phyloP scores from a whole-genome alignment of 2,113 vertebrate species.

The Zingel zingel region DNA sequence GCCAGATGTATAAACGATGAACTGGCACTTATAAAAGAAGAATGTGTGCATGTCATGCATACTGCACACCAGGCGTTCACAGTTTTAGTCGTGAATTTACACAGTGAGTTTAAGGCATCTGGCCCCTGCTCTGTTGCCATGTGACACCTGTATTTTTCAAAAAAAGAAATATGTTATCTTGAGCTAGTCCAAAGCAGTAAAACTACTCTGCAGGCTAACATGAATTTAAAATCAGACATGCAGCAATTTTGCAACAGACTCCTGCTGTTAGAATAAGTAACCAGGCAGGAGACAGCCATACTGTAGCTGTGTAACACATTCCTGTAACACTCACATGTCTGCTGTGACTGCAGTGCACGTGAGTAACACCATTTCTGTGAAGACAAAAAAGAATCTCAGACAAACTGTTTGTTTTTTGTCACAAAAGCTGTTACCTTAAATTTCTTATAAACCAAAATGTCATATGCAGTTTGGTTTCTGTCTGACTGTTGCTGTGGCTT shows the following conservation, averaged over 20 bases:
- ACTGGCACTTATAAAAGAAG: no score
- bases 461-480: not conserved
- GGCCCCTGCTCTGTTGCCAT: not conserved
- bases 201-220: not conserved
- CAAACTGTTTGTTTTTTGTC: conserved; percentile 1
- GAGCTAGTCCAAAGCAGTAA: not conserved
- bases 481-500: conserved; percentile 2
- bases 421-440: not conserved
- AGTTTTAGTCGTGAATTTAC: no score
- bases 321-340: not conserved
- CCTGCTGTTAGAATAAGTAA: conserved; percentile 19
- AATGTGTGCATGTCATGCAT: no score
- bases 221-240: conserved; percentile 23
- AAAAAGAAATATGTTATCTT: conserved; percentile 1
- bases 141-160: not conserved
- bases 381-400: not conserved
- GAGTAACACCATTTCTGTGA: not conserved
- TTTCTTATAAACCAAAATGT: conserved; percentile 6
- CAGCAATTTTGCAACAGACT: conserved; percentile 6
- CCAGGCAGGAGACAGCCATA: not conserved
- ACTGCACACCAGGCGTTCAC: no score
- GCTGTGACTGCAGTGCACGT: not conserved
- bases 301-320: not conserved
- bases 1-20: no score
- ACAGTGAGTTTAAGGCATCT: no score